Percentiles rank a stretch among this genome's conserved stretches.
phyloP scores from a whole-genome alignment of 2,113 vertebrate genomes.

The Scopus umbretta region DNA sequence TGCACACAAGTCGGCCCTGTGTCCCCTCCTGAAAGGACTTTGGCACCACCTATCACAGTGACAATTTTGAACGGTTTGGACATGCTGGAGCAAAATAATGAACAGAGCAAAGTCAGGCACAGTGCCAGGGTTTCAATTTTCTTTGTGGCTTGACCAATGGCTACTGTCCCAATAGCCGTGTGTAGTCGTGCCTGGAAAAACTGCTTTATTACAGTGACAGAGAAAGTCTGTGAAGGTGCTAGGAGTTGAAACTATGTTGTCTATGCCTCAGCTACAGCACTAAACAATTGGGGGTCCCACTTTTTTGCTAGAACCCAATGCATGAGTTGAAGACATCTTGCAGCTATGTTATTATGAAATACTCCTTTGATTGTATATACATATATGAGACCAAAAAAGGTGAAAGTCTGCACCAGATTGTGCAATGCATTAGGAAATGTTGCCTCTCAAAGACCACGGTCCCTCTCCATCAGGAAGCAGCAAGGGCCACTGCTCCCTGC shows the following conservation, averaged over 20 bases:
- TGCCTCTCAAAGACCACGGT: background rate
- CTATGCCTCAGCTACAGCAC: background rate
- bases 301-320: background rate
- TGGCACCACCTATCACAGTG: background rate
- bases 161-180: background rate
- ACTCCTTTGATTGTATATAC: background rate
- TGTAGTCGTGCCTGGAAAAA: background rate
- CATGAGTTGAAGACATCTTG: background rate
- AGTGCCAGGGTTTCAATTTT: background rate
- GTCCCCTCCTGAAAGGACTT: background rate
- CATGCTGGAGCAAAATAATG: background rate
- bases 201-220: background rate
- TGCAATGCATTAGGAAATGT: background rate
- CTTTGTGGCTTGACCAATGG: background rate
- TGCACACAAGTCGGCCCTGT: accelerated
- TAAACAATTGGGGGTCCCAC: background rate
- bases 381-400: background rate
- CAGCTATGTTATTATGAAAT: background rate
- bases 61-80: background rate
- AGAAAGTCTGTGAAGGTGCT: background rate
- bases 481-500: background rate
- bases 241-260: background rate
- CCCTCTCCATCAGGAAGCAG: background rate
- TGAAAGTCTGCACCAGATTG: background rate
- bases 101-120: background rate